Conservation (phyloP, 2,888 invertebrate species). For the Eremobia ochroleuca region DNA sequence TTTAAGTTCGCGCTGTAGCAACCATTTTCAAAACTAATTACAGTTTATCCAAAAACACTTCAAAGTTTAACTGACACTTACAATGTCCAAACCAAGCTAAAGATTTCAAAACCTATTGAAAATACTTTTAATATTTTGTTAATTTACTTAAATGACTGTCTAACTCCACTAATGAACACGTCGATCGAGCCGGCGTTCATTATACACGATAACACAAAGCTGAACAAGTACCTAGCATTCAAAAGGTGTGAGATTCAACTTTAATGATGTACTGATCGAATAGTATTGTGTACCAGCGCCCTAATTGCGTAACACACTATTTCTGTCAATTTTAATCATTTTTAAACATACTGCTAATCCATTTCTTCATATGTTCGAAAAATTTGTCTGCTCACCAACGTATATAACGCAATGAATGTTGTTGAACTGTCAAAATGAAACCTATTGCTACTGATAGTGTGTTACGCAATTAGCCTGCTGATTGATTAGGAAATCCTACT, state of each 20-base stretch:
- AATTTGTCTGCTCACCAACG: too few species aligned
- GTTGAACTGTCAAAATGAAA: too few species aligned
- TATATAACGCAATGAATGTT: too few species aligned
- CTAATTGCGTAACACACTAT: too few species aligned
- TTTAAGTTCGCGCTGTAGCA: too few species aligned
- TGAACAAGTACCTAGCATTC: not conserved
- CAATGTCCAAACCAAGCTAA: not conserved
- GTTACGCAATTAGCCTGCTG: too few species aligned
- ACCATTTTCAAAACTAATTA: too few species aligned
- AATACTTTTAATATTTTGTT: constrained; percentile 20
- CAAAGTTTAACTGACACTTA: not conserved
- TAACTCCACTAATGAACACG: constrained; percentile 32
- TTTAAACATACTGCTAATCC: too few species aligned
- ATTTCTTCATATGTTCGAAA: too few species aligned
- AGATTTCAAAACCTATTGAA: constrained; percentile 5
- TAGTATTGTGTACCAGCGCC: not conserved
- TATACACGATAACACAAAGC: not conserved
- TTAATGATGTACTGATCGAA: constrained; percentile 1
- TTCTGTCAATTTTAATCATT: too few species aligned
- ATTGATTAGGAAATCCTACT: not conserved
- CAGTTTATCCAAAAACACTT: too few species aligned
- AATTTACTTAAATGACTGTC: constrained; percentile 34
- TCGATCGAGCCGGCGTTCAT: not conserved
- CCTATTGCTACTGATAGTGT: too few species aligned
- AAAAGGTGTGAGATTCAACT: constrained; percentile 1